phyloP scores from a whole-genome alignment of 1,140 invertebrate species.

The Hylaeus volcanicus region DNA sequence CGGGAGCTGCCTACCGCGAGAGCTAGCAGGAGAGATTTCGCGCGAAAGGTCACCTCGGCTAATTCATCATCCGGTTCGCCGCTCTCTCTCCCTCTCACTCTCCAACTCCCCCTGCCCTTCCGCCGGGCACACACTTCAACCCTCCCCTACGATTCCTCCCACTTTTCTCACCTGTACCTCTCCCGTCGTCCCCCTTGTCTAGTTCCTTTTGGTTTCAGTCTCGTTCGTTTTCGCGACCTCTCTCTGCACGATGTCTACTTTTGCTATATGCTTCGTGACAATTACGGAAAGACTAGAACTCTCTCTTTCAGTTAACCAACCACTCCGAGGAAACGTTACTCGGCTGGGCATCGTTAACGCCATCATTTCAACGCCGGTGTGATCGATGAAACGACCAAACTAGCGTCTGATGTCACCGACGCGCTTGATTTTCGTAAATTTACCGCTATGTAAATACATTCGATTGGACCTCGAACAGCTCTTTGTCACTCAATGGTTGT shows the following conservation, averaged over 20 bases:
- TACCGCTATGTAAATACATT: not conserved
- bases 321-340: conserved; percentile 10
- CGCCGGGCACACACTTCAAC: not conserved
- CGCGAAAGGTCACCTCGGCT: conserved; percentile 77
- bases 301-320: not conserved
- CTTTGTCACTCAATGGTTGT: not conserved
- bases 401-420: not conserved
- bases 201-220: not conserved
- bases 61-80: conserved; percentile 78
- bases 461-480: not conserved
- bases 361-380: conserved; percentile 1
- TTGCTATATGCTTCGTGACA: not conserved
- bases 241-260: not conserved
- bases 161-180: not conserved
- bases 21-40: conserved; percentile 76
- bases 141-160: not conserved
- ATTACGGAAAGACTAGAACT: no score
- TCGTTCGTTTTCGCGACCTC: not conserved
- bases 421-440: conserved; percentile 5
- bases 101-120: not conserved
- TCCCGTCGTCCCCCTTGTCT: not conserved
- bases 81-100: conserved; percentile 39
- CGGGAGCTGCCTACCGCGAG: conserved; percentile 74
- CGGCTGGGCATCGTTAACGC: conserved; percentile 4
- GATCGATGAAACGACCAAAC: conserved; percentile 7